Evolutionary conservation across 2,113 vertebrate species (phyloP).

Genomic region (Seriola dumerili): DNA sequence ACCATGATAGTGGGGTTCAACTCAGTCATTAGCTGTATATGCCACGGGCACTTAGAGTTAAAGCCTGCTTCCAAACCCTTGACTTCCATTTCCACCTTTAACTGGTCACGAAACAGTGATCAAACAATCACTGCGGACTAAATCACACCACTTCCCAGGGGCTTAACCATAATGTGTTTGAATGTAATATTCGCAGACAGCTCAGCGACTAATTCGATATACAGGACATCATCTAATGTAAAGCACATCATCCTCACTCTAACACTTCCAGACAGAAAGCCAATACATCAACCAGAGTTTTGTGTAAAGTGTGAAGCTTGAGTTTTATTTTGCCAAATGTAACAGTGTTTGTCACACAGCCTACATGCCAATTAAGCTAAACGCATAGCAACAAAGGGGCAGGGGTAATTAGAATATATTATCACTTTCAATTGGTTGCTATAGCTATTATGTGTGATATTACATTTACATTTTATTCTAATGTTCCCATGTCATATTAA

Average conservation of each 20-base stretch:
- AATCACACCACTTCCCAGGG: slow-evolving; percentile 26
- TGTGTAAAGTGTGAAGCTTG: slow-evolving; percentile 19
- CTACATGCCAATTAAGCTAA: slow-evolving; percentile 20
- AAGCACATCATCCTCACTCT: slow-evolving; percentile 43
- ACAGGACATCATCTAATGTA: slow-evolving; percentile 58
- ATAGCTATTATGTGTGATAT: background rate
- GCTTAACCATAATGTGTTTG: slow-evolving; percentile 35
- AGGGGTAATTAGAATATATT: slow-evolving; percentile 18
- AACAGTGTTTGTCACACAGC: slow-evolving; percentile 11
- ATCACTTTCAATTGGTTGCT: slow-evolving; percentile 12
- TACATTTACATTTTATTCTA: background rate
- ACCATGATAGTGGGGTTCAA: background rate
- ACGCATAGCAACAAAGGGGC: background rate
- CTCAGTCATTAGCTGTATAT: slow-evolving; percentile 19
- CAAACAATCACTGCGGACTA: slow-evolving; percentile 30
- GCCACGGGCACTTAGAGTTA: slow-evolving; percentile 3
- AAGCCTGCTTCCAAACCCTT: background rate
- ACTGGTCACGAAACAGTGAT: slow-evolving; percentile 37
- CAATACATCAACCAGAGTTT: slow-evolving; percentile 52
- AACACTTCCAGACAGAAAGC: slow-evolving; percentile 61
- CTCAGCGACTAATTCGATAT: slow-evolving; percentile 66
- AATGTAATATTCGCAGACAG: slow-evolving; percentile 63
- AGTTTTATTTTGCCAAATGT: slow-evolving; percentile 37
- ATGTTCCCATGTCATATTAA: background rate
- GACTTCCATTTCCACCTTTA: slow-evolving; percentile 17